Evolutionary conservation across 2,888 invertebrate species (phyloP).

Genomic region (Calameuta filiformis): DNA sequence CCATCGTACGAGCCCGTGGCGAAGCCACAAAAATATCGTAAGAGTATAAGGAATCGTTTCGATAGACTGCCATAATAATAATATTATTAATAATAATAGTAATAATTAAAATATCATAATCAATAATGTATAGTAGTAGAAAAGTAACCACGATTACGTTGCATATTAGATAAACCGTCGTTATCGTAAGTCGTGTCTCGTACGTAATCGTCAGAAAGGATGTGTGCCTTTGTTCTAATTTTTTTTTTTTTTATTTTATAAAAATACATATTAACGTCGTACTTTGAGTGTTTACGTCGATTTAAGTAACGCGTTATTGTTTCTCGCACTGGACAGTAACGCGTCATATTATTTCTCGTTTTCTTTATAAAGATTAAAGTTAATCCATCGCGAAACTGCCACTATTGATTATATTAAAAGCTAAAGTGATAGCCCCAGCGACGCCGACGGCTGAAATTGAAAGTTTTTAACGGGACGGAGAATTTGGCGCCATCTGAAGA

Average conservation of each 20-base stretch:
- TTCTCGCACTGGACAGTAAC: too few relatives aligned
- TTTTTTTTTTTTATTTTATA: neutral
- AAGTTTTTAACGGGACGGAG: neutral
- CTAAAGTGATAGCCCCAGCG: neutral
- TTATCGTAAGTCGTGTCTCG: neutral
- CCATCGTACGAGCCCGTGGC: neutral
- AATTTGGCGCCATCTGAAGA: neutral
- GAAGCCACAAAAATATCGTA: constrained; percentile 4
- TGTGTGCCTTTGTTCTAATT: neutral
- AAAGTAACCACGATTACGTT: neutral
- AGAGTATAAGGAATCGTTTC: constrained; percentile 23
- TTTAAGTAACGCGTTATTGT: neutral
- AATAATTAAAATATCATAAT: neutral
- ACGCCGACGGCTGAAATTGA: neutral
- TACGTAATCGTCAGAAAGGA: neutral
- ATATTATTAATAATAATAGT: constrained; percentile 14
- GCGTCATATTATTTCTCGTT: neutral
- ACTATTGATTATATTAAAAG: constrained; percentile 11
- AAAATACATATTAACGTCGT: neutral
- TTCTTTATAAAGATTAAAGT: neutral
- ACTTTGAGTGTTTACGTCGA: neutral
- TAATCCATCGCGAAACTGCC: constrained; percentile 20
- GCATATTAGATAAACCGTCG: neutral
- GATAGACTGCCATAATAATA: constrained; percentile 44
- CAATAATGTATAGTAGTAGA: neutral